Conservation (phyloP, 92 coral and sea anemone genomes). For the Zoanthus gigantus region DNA sequence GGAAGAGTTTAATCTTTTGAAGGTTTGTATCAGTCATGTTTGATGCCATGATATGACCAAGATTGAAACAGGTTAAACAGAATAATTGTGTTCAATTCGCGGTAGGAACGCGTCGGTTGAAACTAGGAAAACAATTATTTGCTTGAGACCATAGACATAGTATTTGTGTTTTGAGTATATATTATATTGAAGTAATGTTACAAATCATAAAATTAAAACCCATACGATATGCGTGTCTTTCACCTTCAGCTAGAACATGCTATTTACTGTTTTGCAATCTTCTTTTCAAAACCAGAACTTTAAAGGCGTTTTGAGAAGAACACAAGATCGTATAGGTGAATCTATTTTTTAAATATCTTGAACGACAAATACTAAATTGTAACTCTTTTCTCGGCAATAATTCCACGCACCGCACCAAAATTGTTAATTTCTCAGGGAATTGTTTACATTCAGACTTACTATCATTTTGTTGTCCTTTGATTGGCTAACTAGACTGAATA, state of each 20-base stretch:
- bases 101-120: not conserved
- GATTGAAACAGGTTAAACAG: not conserved
- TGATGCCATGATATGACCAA: slow-evolving; percentile 12
- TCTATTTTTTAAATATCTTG: not conserved
- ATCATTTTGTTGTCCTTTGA: slow-evolving; percentile 13
- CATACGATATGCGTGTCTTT: too few relatives aligned
- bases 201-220: too few relatives aligned
- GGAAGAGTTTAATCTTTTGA: not conserved
- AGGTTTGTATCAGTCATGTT: not conserved
- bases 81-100: not conserved
- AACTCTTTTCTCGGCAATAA: slow-evolving; percentile 1
- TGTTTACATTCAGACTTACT: slow-evolving; percentile 26
- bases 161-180: too few relatives aligned
- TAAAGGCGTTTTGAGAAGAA: not conserved
- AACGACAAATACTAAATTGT: not conserved
- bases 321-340: not conserved
- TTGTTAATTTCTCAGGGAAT: slow-evolving; percentile 20
- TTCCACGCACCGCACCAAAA: not conserved
- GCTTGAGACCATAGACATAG: too few relatives aligned
- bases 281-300: not conserved
- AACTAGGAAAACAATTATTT: not conserved
- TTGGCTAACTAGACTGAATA: slow-evolving; percentile 54
- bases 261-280: not conserved
- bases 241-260: not conserved
- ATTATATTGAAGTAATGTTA: too few relatives aligned